Evolutionary conservation across 2,113 vertebrate genomes (phyloP).

Genomic region (Anas platyrhynchos): DNA sequence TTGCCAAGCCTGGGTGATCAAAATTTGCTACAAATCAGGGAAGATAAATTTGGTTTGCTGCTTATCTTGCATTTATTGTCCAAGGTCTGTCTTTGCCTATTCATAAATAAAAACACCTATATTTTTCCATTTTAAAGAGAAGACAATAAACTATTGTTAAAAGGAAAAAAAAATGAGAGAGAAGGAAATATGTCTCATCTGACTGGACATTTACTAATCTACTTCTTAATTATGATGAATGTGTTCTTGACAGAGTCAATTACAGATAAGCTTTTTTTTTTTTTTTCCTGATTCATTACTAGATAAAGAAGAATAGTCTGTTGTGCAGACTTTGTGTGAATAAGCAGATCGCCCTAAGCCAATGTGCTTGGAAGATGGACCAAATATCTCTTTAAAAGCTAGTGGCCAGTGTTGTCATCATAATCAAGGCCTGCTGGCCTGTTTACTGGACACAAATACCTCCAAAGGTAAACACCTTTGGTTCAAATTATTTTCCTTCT

Average conservation of each 20-base stretch:
- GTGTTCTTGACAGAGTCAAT: background rate
- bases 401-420: background rate
- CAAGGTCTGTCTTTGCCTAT: background rate
- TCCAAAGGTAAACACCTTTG: background rate
- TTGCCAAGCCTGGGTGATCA: background rate
- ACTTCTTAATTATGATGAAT: background rate
- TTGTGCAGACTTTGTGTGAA: background rate
- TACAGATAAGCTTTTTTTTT: background rate
- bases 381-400: background rate
- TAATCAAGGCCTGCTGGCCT: background rate
- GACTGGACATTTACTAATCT: background rate
- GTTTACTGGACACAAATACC: background rate
- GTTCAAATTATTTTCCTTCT: background rate
- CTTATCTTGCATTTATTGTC: background rate
- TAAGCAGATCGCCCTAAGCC: background rate
- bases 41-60: background rate
- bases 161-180: background rate
- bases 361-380: background rate
- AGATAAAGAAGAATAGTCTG: background rate
- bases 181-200: background rate
- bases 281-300: background rate
- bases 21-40: background rate
- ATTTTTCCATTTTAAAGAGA: background rate
- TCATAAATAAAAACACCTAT: background rate
- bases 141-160: background rate